A percentile compares a stretch with the other conserved stretches of the same genome.
Evolutionary conservation across 2,888 invertebrate species (phyloP).

Genomic region (Syritta pipiens): DNA sequence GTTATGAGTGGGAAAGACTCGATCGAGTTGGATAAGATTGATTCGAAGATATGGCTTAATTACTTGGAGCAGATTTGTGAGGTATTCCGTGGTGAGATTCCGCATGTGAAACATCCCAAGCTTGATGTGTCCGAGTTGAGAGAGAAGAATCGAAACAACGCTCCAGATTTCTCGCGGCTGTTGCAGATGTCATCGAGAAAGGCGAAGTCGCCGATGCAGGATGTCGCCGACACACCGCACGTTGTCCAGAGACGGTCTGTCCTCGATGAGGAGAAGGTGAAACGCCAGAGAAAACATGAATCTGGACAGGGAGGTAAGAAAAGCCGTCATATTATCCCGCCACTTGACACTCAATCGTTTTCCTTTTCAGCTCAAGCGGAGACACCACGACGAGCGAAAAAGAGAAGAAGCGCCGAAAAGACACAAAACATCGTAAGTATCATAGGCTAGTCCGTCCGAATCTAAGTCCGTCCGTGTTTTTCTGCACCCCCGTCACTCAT

Average conservation of each 20-base stretch:
- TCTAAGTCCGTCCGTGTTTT: conserved; percentile 1
- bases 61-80: conserved; percentile 94
- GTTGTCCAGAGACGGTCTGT: conserved; percentile 76
- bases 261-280: conserved; percentile 77
- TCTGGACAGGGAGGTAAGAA: conserved; percentile 70
- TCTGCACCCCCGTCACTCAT: conserved; percentile 24
- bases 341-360: background rate
- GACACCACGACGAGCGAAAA: conserved; percentile 80
- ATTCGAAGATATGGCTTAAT: conserved; percentile 82
- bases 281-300: conserved; percentile 77
- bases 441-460: conserved; percentile 70
- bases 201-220: conserved; percentile 77
- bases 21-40: conserved; percentile 75
- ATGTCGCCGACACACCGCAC: conserved; percentile 76
- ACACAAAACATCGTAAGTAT: conserved; percentile 83
- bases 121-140: conserved; percentile 80
- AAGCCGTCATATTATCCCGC: too few relatives aligned
- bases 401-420: conserved; percentile 83
- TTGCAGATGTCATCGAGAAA: conserved; percentile 76
- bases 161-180: conserved; percentile 77
- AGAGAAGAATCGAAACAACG: conserved; percentile 77
- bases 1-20: conserved; percentile 89
- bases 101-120: conserved; percentile 88
- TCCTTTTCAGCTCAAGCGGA: conserved; percentile 76
- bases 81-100: conserved; percentile 94